phyloP scores from a whole-genome alignment of 1,140 invertebrate genomes.

The Charaxes varanes region DNA sequence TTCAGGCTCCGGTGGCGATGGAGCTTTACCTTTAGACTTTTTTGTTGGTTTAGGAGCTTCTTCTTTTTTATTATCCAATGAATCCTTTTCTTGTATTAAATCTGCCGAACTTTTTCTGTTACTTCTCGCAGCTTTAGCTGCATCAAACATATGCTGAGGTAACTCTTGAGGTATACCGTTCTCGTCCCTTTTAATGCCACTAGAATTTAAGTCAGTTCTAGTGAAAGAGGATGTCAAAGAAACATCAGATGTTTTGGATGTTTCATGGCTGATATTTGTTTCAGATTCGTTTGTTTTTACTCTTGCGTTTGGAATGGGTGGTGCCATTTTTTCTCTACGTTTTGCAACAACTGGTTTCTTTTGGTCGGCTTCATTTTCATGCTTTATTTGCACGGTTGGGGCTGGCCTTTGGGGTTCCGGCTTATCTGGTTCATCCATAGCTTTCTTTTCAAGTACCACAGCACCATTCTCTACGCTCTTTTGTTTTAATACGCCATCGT shows the following conservation, averaged over 20 bases:
- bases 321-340: conserved; percentile 67
- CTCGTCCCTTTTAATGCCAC: conserved; percentile 75
- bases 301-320: conserved; percentile 67
- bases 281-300: conserved; percentile 45
- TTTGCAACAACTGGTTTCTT: conserved; percentile 71
- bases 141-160: conserved; percentile 81
- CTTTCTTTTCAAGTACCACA: conserved; percentile 56
- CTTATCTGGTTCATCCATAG: conserved; percentile 72
- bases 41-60: conserved; percentile 73
- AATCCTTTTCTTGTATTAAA: conserved; percentile 48
- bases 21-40: conserved; percentile 83
- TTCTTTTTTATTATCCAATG: conserved; percentile 55
- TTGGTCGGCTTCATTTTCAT: conserved; percentile 57
- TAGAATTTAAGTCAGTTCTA: conserved; percentile 69
- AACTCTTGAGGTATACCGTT: conserved; percentile 78
- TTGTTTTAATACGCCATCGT: conserved; percentile 65
- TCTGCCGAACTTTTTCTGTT: conserved; percentile 77
- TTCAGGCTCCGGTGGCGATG: conserved; percentile 76
- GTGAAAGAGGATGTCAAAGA: conserved; percentile 39
- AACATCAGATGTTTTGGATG: conserved; percentile 40
- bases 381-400: conserved; percentile 45
- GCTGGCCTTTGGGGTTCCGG: conserved; percentile 45
- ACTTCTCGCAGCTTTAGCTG: conserved; percentile 79
- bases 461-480: conserved; percentile 69
- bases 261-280: conserved; percentile 35